Conservation (phyloP, 2,888 invertebrate species). For the Branchinecta sandiegonensis region DNA sequence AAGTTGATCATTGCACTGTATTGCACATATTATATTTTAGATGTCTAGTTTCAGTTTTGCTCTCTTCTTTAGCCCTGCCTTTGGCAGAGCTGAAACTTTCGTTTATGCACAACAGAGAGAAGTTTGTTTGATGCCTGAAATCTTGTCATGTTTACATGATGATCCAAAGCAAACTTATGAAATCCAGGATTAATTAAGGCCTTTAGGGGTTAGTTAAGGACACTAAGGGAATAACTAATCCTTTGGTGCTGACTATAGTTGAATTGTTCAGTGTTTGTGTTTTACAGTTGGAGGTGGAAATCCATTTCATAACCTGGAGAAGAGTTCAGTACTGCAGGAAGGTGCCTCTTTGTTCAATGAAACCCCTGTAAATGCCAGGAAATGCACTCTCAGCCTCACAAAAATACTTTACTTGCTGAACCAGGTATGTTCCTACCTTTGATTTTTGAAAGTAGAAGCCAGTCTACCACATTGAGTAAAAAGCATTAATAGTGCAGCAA, state of each 20-base stretch:
- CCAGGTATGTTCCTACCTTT: slow-evolving; percentile 43
- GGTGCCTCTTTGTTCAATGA: slow-evolving; percentile 86
- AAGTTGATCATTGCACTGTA: too few relatives aligned
- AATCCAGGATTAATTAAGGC: too few relatives aligned
- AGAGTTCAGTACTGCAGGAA: slow-evolving; percentile 92
- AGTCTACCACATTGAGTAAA: too few relatives aligned
- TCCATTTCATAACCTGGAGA: slow-evolving; percentile 83
- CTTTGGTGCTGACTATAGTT: too few relatives aligned
- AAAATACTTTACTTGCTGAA: slow-evolving; percentile 91
- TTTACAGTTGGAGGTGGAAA: slow-evolving; percentile 50
- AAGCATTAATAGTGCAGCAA: too few relatives aligned
- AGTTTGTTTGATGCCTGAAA: too few relatives aligned
- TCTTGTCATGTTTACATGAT: too few relatives aligned
- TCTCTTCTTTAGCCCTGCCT: neutral
- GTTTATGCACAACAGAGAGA: neutral
- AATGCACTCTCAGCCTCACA: slow-evolving; percentile 89
- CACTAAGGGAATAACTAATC: too few relatives aligned
- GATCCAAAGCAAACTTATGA: too few relatives aligned
- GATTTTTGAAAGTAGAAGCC: too few relatives aligned
- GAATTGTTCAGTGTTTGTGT: slow-evolving; percentile 19
- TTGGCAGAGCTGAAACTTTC: slow-evolving; percentile 14
- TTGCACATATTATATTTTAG: too few relatives aligned
- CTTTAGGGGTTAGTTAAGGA: too few relatives aligned
- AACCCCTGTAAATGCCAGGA: slow-evolving; percentile 88
- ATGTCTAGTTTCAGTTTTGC: neutral